Evolutionary conservation across 2,797 vertebrate species (phyloP).

Genomic region (Oceanodroma leucorhoa): DNA sequence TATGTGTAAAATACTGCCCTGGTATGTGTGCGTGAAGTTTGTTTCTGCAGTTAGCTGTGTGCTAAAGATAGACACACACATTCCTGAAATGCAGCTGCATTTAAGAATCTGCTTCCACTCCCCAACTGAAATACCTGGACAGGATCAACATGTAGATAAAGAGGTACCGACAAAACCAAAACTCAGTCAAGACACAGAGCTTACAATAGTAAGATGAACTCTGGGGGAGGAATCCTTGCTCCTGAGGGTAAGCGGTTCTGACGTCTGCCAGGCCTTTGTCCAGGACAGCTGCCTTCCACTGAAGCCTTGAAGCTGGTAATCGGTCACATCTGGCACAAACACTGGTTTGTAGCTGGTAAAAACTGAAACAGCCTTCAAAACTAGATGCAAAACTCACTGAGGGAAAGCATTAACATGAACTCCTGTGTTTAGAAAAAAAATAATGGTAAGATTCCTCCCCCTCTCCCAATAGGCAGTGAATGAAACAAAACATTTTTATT

Average conservation of each 20-base stretch:
- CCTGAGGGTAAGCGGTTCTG: not conserved
- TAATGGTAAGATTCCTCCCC: not conserved
- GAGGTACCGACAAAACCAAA: not conserved
- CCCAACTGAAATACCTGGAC: not conserved
- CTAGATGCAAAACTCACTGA: not conserved
- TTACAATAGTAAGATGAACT: not conserved
- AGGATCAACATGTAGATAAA: not conserved
- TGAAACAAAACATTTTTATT: not conserved
- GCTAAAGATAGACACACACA: not conserved
- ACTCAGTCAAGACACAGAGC: not conserved
- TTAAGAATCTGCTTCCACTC: not conserved
- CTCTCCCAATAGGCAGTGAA: not conserved
- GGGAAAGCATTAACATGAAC: not conserved
- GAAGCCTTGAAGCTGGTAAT: not conserved
- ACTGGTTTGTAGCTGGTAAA: not conserved
- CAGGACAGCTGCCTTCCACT: not conserved
- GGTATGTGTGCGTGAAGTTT: not conserved
- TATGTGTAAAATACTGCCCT: conserved; percentile 62
- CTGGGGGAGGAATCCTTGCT: not conserved
- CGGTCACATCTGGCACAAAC: not conserved
- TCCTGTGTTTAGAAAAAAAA: not conserved
- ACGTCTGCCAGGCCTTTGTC: not conserved
- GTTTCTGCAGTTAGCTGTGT: not conserved
- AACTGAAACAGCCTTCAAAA: not conserved
- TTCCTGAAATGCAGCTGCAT: not conserved